These are phyloP conservation scores for Buathra laborator DNA, from an alignment of 2,888 invertebrate species.

Conservation along the genomic window DNA sequence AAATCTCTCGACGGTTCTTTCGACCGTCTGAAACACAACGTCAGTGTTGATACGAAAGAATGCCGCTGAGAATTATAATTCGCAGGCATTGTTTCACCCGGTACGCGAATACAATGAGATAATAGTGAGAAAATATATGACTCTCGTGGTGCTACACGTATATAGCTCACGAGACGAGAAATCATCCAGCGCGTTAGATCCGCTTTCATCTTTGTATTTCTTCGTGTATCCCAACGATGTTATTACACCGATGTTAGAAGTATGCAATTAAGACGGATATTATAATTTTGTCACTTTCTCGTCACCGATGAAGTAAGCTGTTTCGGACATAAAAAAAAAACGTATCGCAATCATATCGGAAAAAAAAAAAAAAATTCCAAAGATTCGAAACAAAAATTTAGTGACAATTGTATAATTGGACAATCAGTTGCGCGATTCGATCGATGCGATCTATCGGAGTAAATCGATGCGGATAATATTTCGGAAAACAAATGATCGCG, in stretches of 20 bases:
- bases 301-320: background rate
- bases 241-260: background rate
- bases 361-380: too few relatives aligned
- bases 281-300: background rate
- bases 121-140: conserved; percentile 64
- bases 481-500: too few relatives aligned
- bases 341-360: background rate
- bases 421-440: too few relatives aligned
- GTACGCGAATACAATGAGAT: conserved; percentile 62
- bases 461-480: too few relatives aligned
- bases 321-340: background rate
- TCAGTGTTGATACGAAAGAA: background rate
- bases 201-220: conserved; percentile 56
- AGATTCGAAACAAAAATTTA: background rate
- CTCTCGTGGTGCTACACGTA: conserved; percentile 14
- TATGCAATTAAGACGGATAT: too few relatives aligned
- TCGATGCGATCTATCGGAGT: too few relatives aligned
- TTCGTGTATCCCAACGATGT: background rate
- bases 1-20: conserved; percentile 44
- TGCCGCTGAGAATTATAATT: background rate
- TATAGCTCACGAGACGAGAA: conserved; percentile 20
- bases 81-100: conserved; percentile 59
- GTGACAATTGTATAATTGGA: too few relatives aligned
- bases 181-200: conserved; percentile 48
- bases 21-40: background rate